These are phyloP conservation scores for Catostylus mosaicus DNA, from an alignment of 30 jellyfish, hydroid and myxozoan species.

Conservation along the genomic window DNA sequence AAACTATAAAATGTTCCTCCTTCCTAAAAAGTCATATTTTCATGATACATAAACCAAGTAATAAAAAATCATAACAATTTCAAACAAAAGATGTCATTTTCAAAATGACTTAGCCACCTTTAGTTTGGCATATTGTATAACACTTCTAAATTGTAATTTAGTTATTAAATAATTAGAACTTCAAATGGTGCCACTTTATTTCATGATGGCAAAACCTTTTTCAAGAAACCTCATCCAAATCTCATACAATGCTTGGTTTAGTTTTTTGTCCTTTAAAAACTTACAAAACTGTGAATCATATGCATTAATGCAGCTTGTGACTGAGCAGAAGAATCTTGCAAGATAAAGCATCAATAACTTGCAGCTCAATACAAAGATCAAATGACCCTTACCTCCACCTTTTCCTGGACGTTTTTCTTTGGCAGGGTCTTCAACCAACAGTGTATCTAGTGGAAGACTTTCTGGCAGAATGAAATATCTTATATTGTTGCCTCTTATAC, in stretches of 20 bases:
- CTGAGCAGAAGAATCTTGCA: neutral
- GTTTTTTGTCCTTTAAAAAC: neutral
- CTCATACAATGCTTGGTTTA: neutral
- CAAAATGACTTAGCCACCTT: no score
- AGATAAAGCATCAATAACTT: neutral
- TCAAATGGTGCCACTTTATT: no score
- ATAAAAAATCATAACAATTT: no score
- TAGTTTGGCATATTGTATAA: no score
- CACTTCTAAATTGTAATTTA: no score
- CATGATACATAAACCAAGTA: no score
- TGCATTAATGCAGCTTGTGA: neutral
- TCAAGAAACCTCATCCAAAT: no score
- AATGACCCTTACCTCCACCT: constrained; percentile 55
- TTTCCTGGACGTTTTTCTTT: constrained; percentile 81
- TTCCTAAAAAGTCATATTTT: no score
- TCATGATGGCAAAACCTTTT: no score
- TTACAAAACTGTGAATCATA: neutral
- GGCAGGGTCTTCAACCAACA: constrained; percentile 97
- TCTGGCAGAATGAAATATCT: constrained; percentile 97
- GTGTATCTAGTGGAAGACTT: constrained; percentile 95
- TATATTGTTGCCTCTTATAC: constrained; percentile 97
- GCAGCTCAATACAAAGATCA: neutral
- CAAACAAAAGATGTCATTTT: no score
- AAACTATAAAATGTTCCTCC: no score
- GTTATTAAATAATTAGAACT: no score